Base-by-base conservation (phyloP, 2,888 invertebrate species). In the Hirtodrosophila duncani region DNA sequence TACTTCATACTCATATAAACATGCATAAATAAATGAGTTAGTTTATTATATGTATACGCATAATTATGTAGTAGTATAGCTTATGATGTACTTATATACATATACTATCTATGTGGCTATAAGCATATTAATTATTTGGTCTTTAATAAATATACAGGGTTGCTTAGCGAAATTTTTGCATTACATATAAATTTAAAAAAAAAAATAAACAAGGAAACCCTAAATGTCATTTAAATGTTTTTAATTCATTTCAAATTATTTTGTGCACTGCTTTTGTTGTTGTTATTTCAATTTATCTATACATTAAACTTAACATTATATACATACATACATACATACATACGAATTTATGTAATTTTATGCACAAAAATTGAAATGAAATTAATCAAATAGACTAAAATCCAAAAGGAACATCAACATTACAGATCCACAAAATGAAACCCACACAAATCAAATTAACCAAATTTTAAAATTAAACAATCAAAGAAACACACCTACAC, bases 161-260 rank as follows among this genome's bases (percentile, higher is more conserved):
- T 67, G 83, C 82, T 81, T 81, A 83, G 83, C 67, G 45, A 81
- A 77, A 81, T 79, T 82, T 81, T 77, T 63, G 67, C 64, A 64
- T 61, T 75, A 71, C 63, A 60, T 27, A 49, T 29, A 58, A 62
- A 45, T 30, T 30, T n/a, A 21, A n/a, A 24, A 21, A 23, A 10
- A 34, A 20, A 29, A 16, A 5, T 1, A 31, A 10, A 9, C 0
- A 11, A 41, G 16, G 11, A 13, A 8, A 18, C 18, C 21, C 24
- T 36, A 34, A 57, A 31, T 46, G 26, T 24, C 29, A 46, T 44
- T 9, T 17, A 26, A 26, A n/a, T 26, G 17, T 23, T 26, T 26
- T 30, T 56, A 46, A 31, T 42, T 27, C 16, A 24, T 39, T 39
- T 23, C 52, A 10, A 24, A 37, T 30, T 50, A 24, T 56, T 48